Base-by-base conservation (phyloP, 2,888 invertebrate genomes). In the Cyaniris semiargus region DNA sequence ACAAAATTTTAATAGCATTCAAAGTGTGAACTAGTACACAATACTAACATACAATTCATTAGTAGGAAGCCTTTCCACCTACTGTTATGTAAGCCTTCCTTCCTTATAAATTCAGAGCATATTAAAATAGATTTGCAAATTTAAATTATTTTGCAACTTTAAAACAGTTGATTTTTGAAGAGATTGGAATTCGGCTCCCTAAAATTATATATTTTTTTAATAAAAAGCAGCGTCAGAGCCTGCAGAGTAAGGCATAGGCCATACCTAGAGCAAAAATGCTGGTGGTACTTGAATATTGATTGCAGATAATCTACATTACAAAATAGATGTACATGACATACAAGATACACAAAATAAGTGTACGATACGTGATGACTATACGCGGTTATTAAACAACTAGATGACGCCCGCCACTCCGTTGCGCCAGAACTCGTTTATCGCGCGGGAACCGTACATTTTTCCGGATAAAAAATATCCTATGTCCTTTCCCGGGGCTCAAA, bases 81-180 rank as follows among this genome's bases (percentile, higher is more conserved):
- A 6, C 15, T 60, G 10, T 66, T 15, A 66, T 18, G 27, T 66
- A 66, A 66, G 27, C 15, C 27, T 66, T 66, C 66, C 66, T 66
- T 66, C 66, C 27, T 66, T 66, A 27, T 27, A 66, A 27, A 27
- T 66, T 66, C 27, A 27, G 66, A 66, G 66, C 23, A 66, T 31
- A 66, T 66, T 27, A 27, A 66, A 27, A 66, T 66, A 27, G 6
- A 66, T 66, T 66, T 27, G 18, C 27, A 66, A 66, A 66, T 66
- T 66, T 66, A 34, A n/a, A 34, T 70, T 3, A 34, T 34, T 23
- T 34, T 7, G 34, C 6, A 70, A 34, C 0, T 70, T 70, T 15
- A 70, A 70, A 18, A 4, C 1, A 38, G 8, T 38, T 6, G 7
- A 38, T 5, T 4, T 31, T 3, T 31, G 31, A 31, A 6, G 38